A percentile compares a stretch with the other conserved stretches of the same genome.
These are phyloP conservation scores for Rostratula benghalensis DNA, from an alignment of 2,113 vertebrate genomes.

Conservation along the genomic window DNA sequence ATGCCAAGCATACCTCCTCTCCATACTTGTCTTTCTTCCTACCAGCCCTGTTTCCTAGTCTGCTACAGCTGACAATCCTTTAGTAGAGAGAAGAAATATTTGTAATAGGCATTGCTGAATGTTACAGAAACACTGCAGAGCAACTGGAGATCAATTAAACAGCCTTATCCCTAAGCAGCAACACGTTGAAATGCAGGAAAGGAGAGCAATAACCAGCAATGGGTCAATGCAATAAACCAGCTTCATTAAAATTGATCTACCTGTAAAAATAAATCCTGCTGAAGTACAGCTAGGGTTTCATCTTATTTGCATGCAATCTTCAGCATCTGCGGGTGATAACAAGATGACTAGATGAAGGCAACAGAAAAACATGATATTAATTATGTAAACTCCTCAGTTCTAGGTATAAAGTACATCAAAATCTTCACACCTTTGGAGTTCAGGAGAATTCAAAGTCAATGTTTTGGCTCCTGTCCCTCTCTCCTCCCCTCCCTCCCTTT, in stretches of 20 bases:
- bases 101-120: not conserved
- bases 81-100: not conserved
- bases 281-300: not conserved
- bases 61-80: not conserved
- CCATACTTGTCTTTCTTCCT: not conserved
- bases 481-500: not conserved
- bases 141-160: not conserved
- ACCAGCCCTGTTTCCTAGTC: not conserved
- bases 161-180: not conserved
- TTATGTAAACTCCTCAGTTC: not conserved
- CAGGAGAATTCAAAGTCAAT: not conserved
- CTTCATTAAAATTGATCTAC: not conserved
- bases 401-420: not conserved
- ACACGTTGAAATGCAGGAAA: not conserved
- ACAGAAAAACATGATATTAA: not conserved
- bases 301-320: not conserved
- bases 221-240: not conserved
- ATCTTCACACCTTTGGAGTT: not conserved
- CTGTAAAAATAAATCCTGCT: not conserved
- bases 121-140: not conserved
- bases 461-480: not conserved
- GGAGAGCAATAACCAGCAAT: not conserved
- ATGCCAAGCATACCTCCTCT: not conserved
- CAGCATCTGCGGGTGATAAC: not conserved
- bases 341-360: not conserved